Percentiles rank a stretch among this genome's conserved stretches.
Conservation (phyloP, 2,888 invertebrate species). For the Digitonthophagus gazella region DNA sequence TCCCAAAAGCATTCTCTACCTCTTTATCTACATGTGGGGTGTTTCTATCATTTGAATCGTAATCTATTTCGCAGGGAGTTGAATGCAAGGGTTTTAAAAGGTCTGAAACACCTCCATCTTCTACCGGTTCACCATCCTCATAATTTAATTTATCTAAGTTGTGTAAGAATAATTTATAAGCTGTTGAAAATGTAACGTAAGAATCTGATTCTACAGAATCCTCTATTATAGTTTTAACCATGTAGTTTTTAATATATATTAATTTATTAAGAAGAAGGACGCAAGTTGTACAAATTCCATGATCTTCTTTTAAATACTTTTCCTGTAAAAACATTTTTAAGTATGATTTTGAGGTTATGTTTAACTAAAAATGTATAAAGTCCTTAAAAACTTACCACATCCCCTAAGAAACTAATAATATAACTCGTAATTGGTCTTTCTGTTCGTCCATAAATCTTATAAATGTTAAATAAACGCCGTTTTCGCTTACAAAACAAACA, state of each 20-base stretch:
- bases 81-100: neutral
- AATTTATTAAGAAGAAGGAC: conserved; percentile 27
- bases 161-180: conserved; percentile 21
- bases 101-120: conserved; percentile 4
- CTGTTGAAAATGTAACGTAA: conserved; percentile 9
- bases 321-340: conserved; percentile 27
- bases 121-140: conserved; percentile 11
- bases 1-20: conserved; percentile 24
- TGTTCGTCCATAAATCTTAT: conserved; percentile 25
- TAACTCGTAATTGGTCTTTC: conserved; percentile 29
- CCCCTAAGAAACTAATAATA: conserved; percentile 29
- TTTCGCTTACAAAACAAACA: conserved; percentile 26
- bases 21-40: conserved; percentile 28
- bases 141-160: conserved; percentile 21
- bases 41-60: conserved; percentile 4
- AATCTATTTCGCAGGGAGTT: neutral
- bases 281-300: conserved; percentile 28
- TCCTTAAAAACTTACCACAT: conserved; percentile 26
- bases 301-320: conserved; percentile 26
- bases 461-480: conserved; percentile 26
- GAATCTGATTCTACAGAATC: conserved; percentile 11
- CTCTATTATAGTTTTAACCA: conserved; percentile 25
- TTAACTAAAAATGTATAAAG: neutral
- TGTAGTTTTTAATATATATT: conserved; percentile 26
- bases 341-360: neutral